Evolutionary conservation across 1,140 invertebrate species (phyloP).

Genomic region (Cherax quadricarinatus): DNA sequence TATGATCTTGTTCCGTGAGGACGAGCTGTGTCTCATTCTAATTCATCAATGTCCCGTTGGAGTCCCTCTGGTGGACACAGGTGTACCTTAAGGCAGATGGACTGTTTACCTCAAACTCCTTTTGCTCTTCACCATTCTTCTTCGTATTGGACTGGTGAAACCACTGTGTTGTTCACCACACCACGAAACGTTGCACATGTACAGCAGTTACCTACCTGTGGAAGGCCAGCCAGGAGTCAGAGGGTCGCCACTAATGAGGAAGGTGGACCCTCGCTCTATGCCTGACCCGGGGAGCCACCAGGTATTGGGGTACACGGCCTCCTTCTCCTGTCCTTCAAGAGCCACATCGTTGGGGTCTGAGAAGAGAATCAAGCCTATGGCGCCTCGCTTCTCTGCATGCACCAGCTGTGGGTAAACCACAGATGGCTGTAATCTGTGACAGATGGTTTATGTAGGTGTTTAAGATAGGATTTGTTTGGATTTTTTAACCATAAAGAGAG

Average conservation of each 20-base stretch:
- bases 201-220: slow-evolving; percentile 37
- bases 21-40: no score
- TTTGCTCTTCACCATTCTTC: no score
- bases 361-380: slow-evolving; percentile 73
- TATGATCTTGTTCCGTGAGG: no score
- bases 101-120: no score
- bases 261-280: slow-evolving; percentile 64
- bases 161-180: no score
- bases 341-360: slow-evolving; percentile 71
- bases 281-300: slow-evolving; percentile 69
- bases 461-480: neutral
- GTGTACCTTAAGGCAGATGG: no score
- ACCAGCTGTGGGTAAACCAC: slow-evolving; percentile 31
- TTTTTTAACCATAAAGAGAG: neutral
- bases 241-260: slow-evolving; percentile 63
- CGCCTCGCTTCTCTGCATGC: slow-evolving; percentile 70
- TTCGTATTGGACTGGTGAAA: no score
- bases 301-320: slow-evolving; percentile 56
- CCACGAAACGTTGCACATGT: no score
- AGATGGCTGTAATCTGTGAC: no score
- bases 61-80: no score
- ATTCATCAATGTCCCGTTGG: no score
- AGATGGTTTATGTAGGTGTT: neutral
- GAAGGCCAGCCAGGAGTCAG: slow-evolving; percentile 72
- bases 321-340: slow-evolving; percentile 12